Conservation (phyloP, 1,140 invertebrate genomes). For the Lerema accius region DNA sequence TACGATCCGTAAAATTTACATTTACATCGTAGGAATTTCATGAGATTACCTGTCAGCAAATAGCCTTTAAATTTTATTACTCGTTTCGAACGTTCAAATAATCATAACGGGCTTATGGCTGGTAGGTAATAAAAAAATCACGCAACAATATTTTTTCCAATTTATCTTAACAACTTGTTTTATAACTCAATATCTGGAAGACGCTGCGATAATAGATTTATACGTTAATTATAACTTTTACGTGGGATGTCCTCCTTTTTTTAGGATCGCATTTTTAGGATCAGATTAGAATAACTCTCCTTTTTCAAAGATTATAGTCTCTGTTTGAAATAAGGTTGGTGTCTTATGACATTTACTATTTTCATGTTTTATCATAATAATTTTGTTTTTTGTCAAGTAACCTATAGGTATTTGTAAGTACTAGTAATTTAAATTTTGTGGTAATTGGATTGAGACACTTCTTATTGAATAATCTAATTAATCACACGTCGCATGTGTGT, state of each 20-base stretch:
- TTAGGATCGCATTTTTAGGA: no score
- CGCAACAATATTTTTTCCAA: conserved; percentile 59
- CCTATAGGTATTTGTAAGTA: no score
- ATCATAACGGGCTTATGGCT: conserved; percentile 59
- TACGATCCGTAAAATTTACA: conserved; percentile 33
- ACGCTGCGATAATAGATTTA: conserved; percentile 60
- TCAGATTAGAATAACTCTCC: no score
- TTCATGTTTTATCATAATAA: no score
- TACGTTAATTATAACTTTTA: conserved; percentile 62
- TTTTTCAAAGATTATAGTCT: no score
- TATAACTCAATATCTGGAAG: conserved; percentile 58
- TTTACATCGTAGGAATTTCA: conserved; percentile 32
- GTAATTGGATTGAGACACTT: no score
- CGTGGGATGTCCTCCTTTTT: conserved; percentile 40
- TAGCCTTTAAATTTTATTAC: conserved; percentile 60
- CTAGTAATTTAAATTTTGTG: no score
- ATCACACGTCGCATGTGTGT: no score
- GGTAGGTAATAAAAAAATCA: conserved; percentile 51
- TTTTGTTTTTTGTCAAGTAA: no score
- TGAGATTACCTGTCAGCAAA: conserved; percentile 41
- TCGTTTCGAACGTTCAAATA: conserved; percentile 56
- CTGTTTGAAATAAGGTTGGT: no score
- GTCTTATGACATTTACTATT: background rate
- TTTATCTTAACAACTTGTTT: conserved; percentile 65
- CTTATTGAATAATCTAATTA: no score